Base-by-base conservation (phyloP, 2,113 vertebrate genomes). In the Pandion haliaetus region DNA sequence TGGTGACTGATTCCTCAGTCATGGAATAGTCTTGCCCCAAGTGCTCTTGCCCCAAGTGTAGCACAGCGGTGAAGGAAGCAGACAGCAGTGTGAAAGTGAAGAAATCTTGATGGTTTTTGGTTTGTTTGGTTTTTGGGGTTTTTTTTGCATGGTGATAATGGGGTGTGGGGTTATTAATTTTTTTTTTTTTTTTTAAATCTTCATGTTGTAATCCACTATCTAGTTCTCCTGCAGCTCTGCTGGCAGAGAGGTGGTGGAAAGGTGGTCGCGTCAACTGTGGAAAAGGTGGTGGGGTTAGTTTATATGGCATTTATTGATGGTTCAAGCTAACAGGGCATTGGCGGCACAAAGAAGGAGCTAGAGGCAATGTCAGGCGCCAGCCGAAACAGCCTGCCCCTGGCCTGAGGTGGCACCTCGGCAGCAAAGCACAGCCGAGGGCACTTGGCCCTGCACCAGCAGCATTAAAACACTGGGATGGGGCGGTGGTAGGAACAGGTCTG, bases 271-370 rank as follows among this genome's bases (percentile, higher is more conserved):
- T 80, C 34, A 72, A 31, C 58, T 66, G 63, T 21, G 10, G 67
- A n/a, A 54, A 23, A 66, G 29, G 32, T 32, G 36, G 18, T 80
- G 15, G 47, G 19, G 10, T 57, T 86, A 52, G 44, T 63, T 83
- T 40, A 15, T n/a, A 1, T 38, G 23, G 18, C 50, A 26, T 70
- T 88, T 86, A 38, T 86, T 17, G 32, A 10, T 83, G 32, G 14
- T 80, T 90, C 77, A 52, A 50, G 49, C 50, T 69, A 17, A 50
- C 21, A 44, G 66, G 78, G 28, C 55, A 31, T 10, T 42, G 74
- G 5, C 17, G 12, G n/a, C 10, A 3, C 62, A 1, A 32, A 18
- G 36, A 17, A 52, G 32, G 2, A 0, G 21, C 32, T 47, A 17
- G 28, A 77, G 54, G 44, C 58, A 40, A 1, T 47, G 31, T 31